Evolutionary conservation across 2,113 vertebrate species (phyloP).

Genomic region (Platysternon megacephalum): DNA sequence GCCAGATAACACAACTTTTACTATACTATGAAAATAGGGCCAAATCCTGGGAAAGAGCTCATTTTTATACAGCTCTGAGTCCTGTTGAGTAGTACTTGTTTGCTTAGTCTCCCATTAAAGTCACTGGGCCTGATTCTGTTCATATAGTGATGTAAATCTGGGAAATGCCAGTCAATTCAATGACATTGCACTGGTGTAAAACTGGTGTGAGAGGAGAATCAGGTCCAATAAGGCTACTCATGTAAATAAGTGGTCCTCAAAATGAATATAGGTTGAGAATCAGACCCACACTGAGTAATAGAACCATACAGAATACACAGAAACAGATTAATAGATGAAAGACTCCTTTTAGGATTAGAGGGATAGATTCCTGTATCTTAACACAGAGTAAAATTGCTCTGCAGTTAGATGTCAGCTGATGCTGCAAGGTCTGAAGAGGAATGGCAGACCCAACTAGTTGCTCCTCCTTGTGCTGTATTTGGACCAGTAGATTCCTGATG

Average conservation of each 20-base stretch:
- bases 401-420: neutral
- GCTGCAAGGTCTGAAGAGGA: neutral
- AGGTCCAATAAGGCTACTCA: neutral
- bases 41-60: neutral
- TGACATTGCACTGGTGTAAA: neutral
- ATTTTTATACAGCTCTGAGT: neutral
- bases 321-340: neutral
- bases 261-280: neutral
- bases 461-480: constrained; percentile 28
- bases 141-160: neutral
- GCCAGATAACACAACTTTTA: no score
- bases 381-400: neutral
- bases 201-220: constrained; percentile 5
- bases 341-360: neutral
- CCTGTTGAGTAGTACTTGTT: neutral
- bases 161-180: neutral
- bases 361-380: constrained; percentile 45
- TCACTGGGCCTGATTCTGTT: neutral
- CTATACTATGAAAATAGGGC: neutral
- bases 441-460: constrained; percentile 21
- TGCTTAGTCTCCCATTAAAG: neutral
- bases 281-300: neutral
- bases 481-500: neutral
- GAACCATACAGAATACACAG: neutral
- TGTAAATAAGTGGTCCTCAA: neutral